Percentiles rank a stretch among this genome's conserved stretches.
phyloP scores from a whole-genome alignment of 1,140 invertebrate genomes.

The Hycleus cichorii region DNA sequence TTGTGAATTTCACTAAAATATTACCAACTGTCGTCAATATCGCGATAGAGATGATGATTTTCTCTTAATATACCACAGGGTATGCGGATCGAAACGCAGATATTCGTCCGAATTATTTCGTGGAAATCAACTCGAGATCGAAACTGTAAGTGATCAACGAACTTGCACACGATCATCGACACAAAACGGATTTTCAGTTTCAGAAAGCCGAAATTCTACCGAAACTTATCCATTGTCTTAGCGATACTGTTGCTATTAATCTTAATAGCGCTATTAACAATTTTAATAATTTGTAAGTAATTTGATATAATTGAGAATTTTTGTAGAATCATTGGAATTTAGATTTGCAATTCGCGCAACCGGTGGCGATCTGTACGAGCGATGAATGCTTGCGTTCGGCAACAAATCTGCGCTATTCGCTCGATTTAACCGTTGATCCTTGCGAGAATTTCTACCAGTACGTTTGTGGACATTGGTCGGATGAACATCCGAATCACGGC shows the following conservation, averaged over 20 bases:
- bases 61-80: background rate
- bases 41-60: too few species aligned
- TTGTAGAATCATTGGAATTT: background rate
- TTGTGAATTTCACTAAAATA: background rate
- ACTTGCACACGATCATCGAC: background rate
- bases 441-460: conserved; percentile 61
- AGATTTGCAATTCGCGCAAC: conserved; percentile 16
- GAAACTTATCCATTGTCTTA: conserved; percentile 25
- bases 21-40: too few species aligned
- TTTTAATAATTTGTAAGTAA: conserved; percentile 30
- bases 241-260: conserved; percentile 24
- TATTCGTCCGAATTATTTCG: conserved; percentile 19
- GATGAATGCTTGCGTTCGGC: conserved; percentile 55
- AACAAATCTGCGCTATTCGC: conserved; percentile 52
- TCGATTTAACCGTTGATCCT: conserved; percentile 52
- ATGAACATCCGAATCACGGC: conserved; percentile 61
- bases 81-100: conserved; percentile 1
- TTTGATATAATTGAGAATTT: background rate
- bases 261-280: conserved; percentile 26
- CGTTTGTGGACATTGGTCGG: conserved; percentile 60
- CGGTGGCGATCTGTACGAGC: conserved; percentile 43
- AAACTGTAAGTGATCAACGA: conserved; percentile 22
- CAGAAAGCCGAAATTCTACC: conserved; percentile 27
- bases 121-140: conserved; percentile 26
- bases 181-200: conserved; percentile 24